A percentile compares a stretch with the other conserved stretches of the same genome.
Evolutionary conservation across 2,113 vertebrate genomes (phyloP).

Genomic region (Callocephalon fimbriatum): DNA sequence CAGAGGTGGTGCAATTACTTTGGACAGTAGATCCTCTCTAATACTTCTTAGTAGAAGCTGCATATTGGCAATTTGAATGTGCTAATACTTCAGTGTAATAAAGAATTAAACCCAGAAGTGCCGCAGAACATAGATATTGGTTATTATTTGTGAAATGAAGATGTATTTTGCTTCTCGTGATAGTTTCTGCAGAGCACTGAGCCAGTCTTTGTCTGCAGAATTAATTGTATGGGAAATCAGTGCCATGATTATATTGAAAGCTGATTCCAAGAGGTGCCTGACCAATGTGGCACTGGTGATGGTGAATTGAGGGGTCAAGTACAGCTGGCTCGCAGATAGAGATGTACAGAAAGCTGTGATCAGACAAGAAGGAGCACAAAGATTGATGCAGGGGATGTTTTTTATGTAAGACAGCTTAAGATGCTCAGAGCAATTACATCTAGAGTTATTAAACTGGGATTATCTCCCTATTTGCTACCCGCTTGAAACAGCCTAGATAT

Average conservation of each 20-base stretch:
- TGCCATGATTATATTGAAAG: rapidly evolving
- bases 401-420: neutral
- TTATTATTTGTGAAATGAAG: neutral
- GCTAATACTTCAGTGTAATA: neutral
- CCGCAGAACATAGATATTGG: rapidly evolving
- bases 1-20: neutral
- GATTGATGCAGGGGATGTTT: neutral
- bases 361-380: neutral
- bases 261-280: neutral
- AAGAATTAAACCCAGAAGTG: neutral
- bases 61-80: neutral
- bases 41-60: neutral
- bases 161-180: neutral
- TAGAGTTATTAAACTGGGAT: slow-evolving; percentile 19
- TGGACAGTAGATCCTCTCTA: neutral
- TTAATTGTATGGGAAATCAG: neutral
- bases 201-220: neutral
- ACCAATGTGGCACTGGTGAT: rapidly evolving
- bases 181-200: neutral
- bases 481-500: neutral
- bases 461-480: slow-evolving; percentile 16
- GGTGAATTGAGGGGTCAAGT: neutral
- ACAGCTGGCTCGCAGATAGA: neutral
- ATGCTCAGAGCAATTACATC: slow-evolving; percentile 21
- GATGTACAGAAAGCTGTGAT: neutral